A percentile compares a stretch with the other conserved stretches of the same genome.
phyloP scores from a whole-genome alignment of 64 coral and sea anemone genomes.

The Montipora efflorescens region DNA sequence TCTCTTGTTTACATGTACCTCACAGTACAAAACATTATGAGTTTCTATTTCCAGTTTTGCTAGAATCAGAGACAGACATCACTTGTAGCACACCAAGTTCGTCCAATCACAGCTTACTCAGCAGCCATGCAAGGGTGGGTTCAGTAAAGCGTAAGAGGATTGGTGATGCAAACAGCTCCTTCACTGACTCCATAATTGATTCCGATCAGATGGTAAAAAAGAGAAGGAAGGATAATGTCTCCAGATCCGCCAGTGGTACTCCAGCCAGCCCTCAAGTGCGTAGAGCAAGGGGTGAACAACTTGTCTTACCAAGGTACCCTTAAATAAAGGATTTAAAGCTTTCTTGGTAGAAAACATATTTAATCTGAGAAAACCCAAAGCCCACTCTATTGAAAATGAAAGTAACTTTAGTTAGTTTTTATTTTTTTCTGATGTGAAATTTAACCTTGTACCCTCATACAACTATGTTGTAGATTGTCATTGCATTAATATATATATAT shows the following conservation, averaged over 20 bases:
- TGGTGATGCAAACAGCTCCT: neutral
- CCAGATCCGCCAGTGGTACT: slow-evolving; percentile 20
- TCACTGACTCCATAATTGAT: slow-evolving; percentile 11
- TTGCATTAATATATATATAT: no score
- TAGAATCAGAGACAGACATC: neutral
- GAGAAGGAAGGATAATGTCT: slow-evolving; percentile 32
- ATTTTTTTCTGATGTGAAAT: no score
- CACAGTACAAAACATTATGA: neutral
- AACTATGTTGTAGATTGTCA: no score
- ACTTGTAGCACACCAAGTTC: slow-evolving; percentile 26
- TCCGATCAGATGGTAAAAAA: slow-evolving; percentile 32
- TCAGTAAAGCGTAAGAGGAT: slow-evolving; percentile 79
- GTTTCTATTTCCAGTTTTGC: neutral
- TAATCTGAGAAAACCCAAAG: no score
- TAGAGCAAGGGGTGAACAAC: slow-evolving; percentile 74
- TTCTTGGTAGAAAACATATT: no score
- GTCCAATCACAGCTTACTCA: slow-evolving; percentile 21
- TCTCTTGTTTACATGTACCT: neutral
- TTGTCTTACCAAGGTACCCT: slow-evolving; percentile 73
- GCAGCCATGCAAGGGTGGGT: slow-evolving; percentile 38
- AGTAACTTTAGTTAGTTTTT: no score
- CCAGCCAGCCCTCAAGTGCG: slow-evolving; percentile 73
- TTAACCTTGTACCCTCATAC: no score
- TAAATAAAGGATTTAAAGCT: neutral
- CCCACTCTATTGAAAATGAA: no score